Percentiles rank a stretch among this genome's conserved stretches.
Conservation (phyloP, 2,888 invertebrate genomes). For the Octodonta nipae region DNA sequence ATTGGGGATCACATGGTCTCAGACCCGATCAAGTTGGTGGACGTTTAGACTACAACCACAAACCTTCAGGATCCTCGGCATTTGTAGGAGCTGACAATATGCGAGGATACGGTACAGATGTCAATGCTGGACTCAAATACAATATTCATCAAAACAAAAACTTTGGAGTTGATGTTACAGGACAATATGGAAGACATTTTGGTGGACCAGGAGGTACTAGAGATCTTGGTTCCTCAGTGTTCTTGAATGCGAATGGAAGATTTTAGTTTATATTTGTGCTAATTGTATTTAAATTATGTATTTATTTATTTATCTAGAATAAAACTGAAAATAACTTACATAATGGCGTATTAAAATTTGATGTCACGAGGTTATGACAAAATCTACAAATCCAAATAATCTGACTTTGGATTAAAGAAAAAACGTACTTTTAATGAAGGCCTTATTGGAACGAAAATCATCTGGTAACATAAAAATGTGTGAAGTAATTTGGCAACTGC, state of each 20-base stretch:
- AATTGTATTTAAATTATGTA: too few relatives aligned
- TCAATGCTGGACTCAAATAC: slow-evolving; percentile 16
- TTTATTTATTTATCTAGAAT: too few relatives aligned
- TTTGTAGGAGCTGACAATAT: slow-evolving; percentile 18
- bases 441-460: too few relatives aligned
- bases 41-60: slow-evolving; percentile 19
- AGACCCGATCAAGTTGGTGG: slow-evolving; percentile 20
- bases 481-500: too few relatives aligned
- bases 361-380: too few relatives aligned
- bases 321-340: too few relatives aligned
- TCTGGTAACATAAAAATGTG: too few relatives aligned
- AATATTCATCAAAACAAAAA: slow-evolving; percentile 16
- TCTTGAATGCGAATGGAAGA: slow-evolving; percentile 7
- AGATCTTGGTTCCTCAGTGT: slow-evolving; percentile 13
- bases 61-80: slow-evolving; percentile 18
- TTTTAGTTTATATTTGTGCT: too few relatives aligned
- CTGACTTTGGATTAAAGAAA: too few relatives aligned
- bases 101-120: slow-evolving; percentile 19
- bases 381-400: too few relatives aligned
- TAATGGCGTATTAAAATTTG: too few relatives aligned
- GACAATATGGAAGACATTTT: slow-evolving; percentile 18
- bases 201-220: slow-evolving; percentile 19
- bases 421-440: too few relatives aligned
- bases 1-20: slow-evolving; percentile 16
- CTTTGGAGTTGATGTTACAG: slow-evolving; percentile 17